A percentile compares a stretch with the other conserved stretches of the same genome.
These are phyloP conservation scores for Orientallactaga bullata DNA, from an alignment of 2,113 vertebrate species.

Conservation along the genomic window DNA sequence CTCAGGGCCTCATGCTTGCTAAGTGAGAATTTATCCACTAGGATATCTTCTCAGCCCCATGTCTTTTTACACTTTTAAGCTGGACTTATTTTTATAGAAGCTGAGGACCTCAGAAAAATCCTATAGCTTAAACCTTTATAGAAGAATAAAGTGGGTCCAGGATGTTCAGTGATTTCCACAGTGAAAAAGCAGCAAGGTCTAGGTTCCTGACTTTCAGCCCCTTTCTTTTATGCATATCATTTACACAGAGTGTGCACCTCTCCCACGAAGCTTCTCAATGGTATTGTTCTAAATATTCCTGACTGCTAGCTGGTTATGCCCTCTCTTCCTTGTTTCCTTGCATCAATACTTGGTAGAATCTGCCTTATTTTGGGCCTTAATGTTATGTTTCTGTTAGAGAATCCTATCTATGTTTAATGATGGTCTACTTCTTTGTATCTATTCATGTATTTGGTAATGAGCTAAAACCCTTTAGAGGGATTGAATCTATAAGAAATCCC, in stretches of 20 bases:
- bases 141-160: not conserved
- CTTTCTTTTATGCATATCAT: not conserved
- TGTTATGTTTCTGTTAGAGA: not conserved
- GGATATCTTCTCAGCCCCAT: no score
- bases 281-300: not conserved
- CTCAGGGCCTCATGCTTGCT: no score
- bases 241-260: not conserved
- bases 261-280: not conserved
- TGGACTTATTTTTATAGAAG: not conserved
- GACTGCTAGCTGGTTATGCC: accelerated
- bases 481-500: not conserved
- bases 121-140: not conserved
- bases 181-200: not conserved
- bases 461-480: constrained; percentile 7
- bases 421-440: constrained; percentile 9
- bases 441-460: not conserved
- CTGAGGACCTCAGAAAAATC: not conserved
- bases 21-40: no score
- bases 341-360: not conserved
- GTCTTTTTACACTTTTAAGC: not conserved
- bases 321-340: not conserved
- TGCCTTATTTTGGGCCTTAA: not conserved
- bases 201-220: not conserved
- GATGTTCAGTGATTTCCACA: not conserved
- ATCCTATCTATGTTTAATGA: not conserved